Evolutionary conservation across 37 sponge, comb jelly and placozoan genomes (phyloP), one percentile per base, ranked within the genome.

Genomic region (Crambe crambe): DNA sequence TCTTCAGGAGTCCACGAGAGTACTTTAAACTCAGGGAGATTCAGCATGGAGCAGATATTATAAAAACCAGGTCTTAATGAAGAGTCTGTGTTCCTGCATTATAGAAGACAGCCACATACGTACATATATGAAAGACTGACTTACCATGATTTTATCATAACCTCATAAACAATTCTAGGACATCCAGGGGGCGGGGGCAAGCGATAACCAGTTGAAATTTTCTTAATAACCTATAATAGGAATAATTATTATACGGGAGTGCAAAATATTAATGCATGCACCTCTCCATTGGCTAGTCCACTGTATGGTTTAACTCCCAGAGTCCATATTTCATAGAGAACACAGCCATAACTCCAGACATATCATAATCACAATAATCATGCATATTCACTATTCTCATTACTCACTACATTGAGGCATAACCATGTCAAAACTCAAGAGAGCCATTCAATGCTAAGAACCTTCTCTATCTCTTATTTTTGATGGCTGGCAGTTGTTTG

Each of bases 121-220:
- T n/a, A n/a, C n/a, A n/a, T n/a, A n/a, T n/a, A n/a, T n/a, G n/a
- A n/a, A n/a, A n/a, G n/a, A n/a, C 51, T 37, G 17, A 73, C 74
- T 54, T 63, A 82, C 83, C 83, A 82, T n/a, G 74, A 82, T 27
- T 82, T 68, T 51, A 82, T 74, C 83, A 82, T 82, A 2, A 82
- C 17, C 26, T 42, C 29, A 73, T 82, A 82, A 23, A 82, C 63
- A 0, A 61, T 37, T 44, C 73, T 73, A 4, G 83, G 83, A 47
- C 83, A 82, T 30, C 83, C 83, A 65, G 83, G 74, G 30, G 83
- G 83, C 15, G 83, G 83, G 21, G 83, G 65, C 0, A 82, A 31
- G 26, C 83, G 65, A 20, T 82, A 63, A 0, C 83, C 83, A 43
- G 18, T n/a, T 15, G 26, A 2, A n/a, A 73, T 37, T 56, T 40